A percentile compares a stretch with the other conserved stretches of the same genome.
Conservation (phyloP, 1,140 invertebrate genomes). For the Phthorimaea operculella region DNA sequence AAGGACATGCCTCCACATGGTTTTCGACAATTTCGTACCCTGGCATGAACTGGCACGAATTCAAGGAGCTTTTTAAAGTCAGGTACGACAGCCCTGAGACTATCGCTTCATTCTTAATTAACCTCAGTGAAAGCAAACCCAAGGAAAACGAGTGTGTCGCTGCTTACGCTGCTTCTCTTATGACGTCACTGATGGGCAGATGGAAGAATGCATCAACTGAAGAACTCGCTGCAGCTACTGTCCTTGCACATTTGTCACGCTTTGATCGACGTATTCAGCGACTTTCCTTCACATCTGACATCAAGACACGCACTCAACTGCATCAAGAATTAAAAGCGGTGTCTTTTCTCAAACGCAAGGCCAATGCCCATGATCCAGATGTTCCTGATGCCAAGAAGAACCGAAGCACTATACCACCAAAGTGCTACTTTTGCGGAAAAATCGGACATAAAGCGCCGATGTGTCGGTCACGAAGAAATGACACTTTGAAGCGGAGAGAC, state of each 20-base stretch:
- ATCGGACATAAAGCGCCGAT: not conserved
- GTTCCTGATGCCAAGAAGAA: not conserved
- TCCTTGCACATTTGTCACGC: slow-evolving; percentile 5
- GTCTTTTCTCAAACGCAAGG: not conserved
- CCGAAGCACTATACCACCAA: not conserved
- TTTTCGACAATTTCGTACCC: slow-evolving; percentile 2
- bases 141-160: slow-evolving; percentile 6
- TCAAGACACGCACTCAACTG: slow-evolving; percentile 1
- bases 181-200: slow-evolving; percentile 3
- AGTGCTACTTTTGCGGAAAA: not conserved
- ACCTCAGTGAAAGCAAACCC: not conserved
- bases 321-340: not conserved
- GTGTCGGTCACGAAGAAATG: not conserved
- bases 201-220: not conserved
- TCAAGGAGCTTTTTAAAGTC: slow-evolving; percentile 3
- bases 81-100: slow-evolving; percentile 5
- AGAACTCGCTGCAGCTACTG: not conserved
- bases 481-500: not conserved
- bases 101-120: not conserved
- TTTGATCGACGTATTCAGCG: slow-evolving; percentile 3
- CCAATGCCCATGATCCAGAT: no score
- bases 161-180: not conserved
- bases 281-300: not conserved
- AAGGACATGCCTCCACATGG: slow-evolving; percentile 6
- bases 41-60: slow-evolving; percentile 2